These are phyloP conservation scores for Magallana gigas DNA, from an alignment of 1,140 invertebrate genomes.

Conservation along the genomic window DNA sequence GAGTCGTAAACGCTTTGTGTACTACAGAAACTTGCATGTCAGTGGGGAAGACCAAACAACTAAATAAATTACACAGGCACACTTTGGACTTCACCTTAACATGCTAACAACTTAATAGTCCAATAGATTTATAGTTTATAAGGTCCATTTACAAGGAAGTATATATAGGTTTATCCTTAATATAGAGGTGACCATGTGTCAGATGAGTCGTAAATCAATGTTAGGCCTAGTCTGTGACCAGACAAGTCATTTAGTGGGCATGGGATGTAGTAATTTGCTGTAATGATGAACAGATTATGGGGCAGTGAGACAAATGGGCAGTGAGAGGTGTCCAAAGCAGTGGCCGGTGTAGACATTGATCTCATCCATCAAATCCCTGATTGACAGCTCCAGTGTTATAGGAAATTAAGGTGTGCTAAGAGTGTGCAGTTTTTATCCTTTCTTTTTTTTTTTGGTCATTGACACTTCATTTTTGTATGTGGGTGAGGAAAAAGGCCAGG, in stretches of 20 bases:
- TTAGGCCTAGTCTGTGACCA: neutral
- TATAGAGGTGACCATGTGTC: neutral
- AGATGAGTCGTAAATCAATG: conserved; percentile 4
- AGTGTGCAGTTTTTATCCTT: too few species aligned
- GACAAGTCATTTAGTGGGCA: neutral
- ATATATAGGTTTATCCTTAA: neutral
- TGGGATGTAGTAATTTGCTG: conserved; percentile 17
- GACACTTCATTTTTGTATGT: too few species aligned
- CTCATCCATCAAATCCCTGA: neutral
- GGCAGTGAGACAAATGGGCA: neutral
- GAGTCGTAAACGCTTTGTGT: conserved; percentile 6
- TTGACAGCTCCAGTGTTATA: too few species aligned
- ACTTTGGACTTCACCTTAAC: conserved; percentile 18
- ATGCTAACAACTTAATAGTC: conserved; percentile 8
- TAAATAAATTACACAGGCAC: neutral
- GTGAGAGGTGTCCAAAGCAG: neutral
- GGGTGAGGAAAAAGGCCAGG: too few species aligned
- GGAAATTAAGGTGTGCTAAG: too few species aligned
- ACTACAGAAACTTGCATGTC: neutral
- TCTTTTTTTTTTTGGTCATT: too few species aligned
- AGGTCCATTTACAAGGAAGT: conserved; percentile 9
- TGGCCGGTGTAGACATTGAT: neutral
- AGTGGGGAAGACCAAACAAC: neutral
- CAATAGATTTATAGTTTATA: neutral
- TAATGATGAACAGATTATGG: conserved; percentile 16